phyloP scores from a whole-genome alignment of 1,140 invertebrate species.

The Magallana angulata region DNA sequence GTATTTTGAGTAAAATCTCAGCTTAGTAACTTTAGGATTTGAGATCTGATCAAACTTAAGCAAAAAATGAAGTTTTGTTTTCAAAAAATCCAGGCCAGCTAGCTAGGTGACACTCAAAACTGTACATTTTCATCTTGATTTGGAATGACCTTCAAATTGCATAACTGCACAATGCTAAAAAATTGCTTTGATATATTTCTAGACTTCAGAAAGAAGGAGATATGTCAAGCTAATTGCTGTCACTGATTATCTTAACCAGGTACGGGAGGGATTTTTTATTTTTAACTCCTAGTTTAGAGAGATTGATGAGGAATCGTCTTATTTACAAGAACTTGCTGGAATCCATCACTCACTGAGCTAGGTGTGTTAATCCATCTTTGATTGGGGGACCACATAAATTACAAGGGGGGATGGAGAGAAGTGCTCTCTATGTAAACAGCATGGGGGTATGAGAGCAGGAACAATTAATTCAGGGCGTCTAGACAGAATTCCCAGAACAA shows the following conservation, averaged over 20 bases:
- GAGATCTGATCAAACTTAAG: too few species aligned
- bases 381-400: slow-evolving; percentile 21
- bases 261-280: neutral
- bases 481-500: slow-evolving; percentile 7
- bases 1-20: too few species aligned
- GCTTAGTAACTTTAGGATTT: too few species aligned
- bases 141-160: too few species aligned
- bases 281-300: neutral
- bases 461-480: slow-evolving; percentile 24
- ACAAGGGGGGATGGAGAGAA: neutral
- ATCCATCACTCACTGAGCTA: neutral
- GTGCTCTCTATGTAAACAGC: slow-evolving; percentile 14
- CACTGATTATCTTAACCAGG: slow-evolving; percentile 29
- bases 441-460: neutral
- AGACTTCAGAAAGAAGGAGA: neutral
- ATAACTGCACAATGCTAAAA: too few species aligned
- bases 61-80: too few species aligned
- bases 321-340: neutral
- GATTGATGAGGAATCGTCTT: slow-evolving; percentile 1
- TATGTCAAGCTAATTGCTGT: slow-evolving; percentile 25
- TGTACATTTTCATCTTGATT: too few species aligned
- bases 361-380: slow-evolving; percentile 35
- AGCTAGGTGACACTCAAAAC: too few species aligned
- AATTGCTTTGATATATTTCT: too few species aligned
- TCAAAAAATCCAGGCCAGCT: too few species aligned